phyloP scores from a whole-genome alignment of 92 coral and sea anemone species.

The Zoanthus gigantus region DNA sequence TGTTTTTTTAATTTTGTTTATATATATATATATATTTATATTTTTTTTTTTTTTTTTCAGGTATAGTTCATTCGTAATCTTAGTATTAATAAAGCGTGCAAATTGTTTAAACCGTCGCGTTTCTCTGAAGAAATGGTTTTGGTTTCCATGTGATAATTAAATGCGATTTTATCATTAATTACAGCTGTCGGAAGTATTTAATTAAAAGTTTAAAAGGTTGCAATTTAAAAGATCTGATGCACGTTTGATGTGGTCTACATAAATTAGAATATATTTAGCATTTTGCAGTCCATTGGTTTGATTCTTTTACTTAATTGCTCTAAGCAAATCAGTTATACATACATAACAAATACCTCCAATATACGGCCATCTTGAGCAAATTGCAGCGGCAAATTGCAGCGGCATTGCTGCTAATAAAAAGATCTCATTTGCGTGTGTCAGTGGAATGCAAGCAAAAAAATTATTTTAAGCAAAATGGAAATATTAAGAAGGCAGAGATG shows the following conservation, averaged over 20 bases:
- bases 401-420: too few species aligned
- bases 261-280: not conserved
- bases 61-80: not conserved
- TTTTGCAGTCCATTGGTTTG: too few species aligned
- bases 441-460: not conserved
- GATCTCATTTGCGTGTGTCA: not conserved
- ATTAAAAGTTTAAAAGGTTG: constrained; percentile 38
- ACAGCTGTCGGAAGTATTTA: constrained; percentile 37
- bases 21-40: too few species aligned
- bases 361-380: too few species aligned
- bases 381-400: too few species aligned
- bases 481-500: not conserved
- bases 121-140: not conserved
- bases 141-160: not conserved
- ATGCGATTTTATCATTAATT: constrained; percentile 25
- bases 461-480: not conserved
- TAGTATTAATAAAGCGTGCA: not conserved
- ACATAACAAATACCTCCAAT: too few species aligned
- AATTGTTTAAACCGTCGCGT: not conserved
- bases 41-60: too few species aligned
- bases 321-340: too few species aligned
- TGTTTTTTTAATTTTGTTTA: too few species aligned
- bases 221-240: constrained; percentile 4
- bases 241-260: not conserved
- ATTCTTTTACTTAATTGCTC: too few species aligned